Percentiles rank a stretch among this genome's conserved stretches.
phyloP scores from a whole-genome alignment of 2,888 invertebrate species.

The Drosophila picticornis region DNA sequence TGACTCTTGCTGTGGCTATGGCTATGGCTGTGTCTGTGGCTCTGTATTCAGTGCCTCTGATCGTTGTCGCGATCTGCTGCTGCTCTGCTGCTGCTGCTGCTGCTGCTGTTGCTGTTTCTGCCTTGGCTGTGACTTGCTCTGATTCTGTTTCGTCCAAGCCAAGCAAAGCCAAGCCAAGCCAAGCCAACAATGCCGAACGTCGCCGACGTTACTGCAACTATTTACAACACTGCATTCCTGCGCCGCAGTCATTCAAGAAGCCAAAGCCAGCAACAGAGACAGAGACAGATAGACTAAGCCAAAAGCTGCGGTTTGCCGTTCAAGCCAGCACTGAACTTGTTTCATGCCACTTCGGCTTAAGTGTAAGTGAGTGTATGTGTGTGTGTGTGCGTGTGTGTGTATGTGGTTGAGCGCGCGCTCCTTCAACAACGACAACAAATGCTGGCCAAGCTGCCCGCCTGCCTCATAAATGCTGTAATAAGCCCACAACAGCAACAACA shows the following conservation, averaged over 20 bases:
- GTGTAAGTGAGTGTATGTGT: slow-evolving; percentile 35
- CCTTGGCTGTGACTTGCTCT: slow-evolving; percentile 67
- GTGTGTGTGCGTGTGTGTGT: slow-evolving; percentile 30
- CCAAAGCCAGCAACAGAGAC: slow-evolving; percentile 33
- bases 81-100: slow-evolving; percentile 54
- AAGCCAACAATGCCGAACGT: slow-evolving; percentile 65
- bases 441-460: slow-evolving; percentile 45
- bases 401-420: slow-evolving; percentile 62
- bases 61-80: slow-evolving; percentile 75
- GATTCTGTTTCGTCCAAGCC: slow-evolving; percentile 37
- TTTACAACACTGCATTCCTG: slow-evolving; percentile 78
- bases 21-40: slow-evolving; percentile 34
- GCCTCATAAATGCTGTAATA: slow-evolving; percentile 79
- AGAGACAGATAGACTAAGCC: slow-evolving; percentile 17
- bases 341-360: slow-evolving; percentile 74
- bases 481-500: slow-evolving; percentile 53
- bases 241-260: slow-evolving; percentile 76
- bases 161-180: slow-evolving; percentile 50
- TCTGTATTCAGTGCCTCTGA: slow-evolving; percentile 51
- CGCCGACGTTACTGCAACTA: slow-evolving; percentile 60
- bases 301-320: slow-evolving; percentile 24
- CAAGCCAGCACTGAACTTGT: slow-evolving; percentile 65
- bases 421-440: slow-evolving; percentile 48
- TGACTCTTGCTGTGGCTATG: slow-evolving; percentile 23
- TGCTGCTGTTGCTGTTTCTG: slow-evolving; percentile 43